Conservation (phyloP, 2,113 vertebrate species). For the Ctenomys sociabilis region DNA sequence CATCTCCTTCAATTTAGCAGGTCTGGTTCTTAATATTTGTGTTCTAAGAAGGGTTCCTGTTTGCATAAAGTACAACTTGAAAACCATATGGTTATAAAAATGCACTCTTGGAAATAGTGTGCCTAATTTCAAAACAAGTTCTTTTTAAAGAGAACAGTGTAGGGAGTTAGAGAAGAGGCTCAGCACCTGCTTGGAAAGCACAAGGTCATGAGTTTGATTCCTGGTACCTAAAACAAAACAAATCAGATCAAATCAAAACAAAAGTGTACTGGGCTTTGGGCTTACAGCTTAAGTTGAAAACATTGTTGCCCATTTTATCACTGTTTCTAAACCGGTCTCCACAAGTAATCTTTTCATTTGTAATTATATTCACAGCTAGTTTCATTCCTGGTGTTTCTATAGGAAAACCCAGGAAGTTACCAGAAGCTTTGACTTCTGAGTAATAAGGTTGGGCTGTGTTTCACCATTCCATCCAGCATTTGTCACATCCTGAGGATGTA, state of each 20-base stretch:
- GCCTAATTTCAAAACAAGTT: constrained; percentile 14
- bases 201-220: no score
- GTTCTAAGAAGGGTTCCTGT: not conserved
- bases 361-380: not conserved
- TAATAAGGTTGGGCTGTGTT: constrained; percentile 57
- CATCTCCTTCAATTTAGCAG: not conserved
- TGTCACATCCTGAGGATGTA: constrained; percentile 67
- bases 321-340: not conserved
- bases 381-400: not conserved
- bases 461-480: constrained; percentile 17
- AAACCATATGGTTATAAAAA: not conserved
- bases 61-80: not conserved
- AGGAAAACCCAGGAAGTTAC: constrained; percentile 57
- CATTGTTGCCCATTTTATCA: not conserved
- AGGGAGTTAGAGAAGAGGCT: not conserved
- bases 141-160: not conserved
- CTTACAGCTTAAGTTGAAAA: not conserved
- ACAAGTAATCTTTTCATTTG: constrained; percentile 11
- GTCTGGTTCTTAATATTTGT: constrained; percentile 45
- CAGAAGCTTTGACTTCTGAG: constrained; percentile 54
- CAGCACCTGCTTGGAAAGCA: no score
- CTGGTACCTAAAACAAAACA: no score
- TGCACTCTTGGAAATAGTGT: not conserved
- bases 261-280: not conserved
- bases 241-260: not conserved